Evolutionary conservation across 1,140 invertebrate species (phyloP).

Genomic region (Leptestheria dahalacensis): DNA sequence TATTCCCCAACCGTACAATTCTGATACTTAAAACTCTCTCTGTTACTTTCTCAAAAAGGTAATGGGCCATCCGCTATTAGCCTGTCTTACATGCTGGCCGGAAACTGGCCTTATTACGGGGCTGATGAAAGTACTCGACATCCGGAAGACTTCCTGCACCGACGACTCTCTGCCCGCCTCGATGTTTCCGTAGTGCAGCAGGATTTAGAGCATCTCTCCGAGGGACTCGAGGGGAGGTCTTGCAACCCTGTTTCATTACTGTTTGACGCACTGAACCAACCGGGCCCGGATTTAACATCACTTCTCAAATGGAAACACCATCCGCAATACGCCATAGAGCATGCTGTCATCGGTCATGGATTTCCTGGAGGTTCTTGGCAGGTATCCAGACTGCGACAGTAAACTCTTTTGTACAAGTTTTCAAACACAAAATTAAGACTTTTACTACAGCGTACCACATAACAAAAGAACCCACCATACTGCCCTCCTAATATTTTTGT

Average conservation of each 20-base stretch:
- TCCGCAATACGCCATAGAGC: slow-evolving; percentile 44
- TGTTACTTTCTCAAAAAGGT: background rate
- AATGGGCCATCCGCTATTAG: background rate
- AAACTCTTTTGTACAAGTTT: background rate
- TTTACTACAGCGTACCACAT: too few relatives aligned
- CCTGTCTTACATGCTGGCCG: slow-evolving; percentile 36
- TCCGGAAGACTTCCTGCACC: slow-evolving; percentile 26
- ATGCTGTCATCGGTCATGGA: slow-evolving; percentile 65
- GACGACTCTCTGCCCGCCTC: slow-evolving; percentile 56
- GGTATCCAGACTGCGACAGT: slow-evolving; percentile 30
- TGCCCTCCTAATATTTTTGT: too few relatives aligned
- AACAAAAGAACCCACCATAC: too few relatives aligned
- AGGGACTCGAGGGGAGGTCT: slow-evolving; percentile 62
- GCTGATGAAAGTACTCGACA: slow-evolving; percentile 28
- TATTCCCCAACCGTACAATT: too few relatives aligned
- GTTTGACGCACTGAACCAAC: slow-evolving; percentile 57
- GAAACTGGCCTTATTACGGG: slow-evolving; percentile 64
- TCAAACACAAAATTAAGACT: too few relatives aligned
- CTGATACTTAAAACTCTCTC: background rate
- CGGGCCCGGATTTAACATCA: slow-evolving; percentile 53
- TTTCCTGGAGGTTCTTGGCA: slow-evolving; percentile 74
- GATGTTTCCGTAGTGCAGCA: slow-evolving; percentile 33
- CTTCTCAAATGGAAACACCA: slow-evolving; percentile 52
- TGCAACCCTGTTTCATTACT: slow-evolving; percentile 65
- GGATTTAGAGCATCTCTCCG: slow-evolving; percentile 33